Base-by-base conservation (phyloP, 2,797 vertebrate genomes). In the Hydrophis major region DNA sequence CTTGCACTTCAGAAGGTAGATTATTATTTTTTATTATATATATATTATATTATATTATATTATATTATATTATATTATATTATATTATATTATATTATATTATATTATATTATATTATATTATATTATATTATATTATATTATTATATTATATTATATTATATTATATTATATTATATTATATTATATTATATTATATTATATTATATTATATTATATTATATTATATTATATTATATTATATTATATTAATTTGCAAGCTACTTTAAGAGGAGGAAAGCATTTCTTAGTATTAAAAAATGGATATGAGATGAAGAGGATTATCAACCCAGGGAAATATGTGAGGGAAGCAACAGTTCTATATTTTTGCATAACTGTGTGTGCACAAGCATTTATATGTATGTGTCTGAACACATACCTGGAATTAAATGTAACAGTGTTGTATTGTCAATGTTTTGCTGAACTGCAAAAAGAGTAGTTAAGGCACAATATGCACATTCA, bases 391-490 rank as follows among this genome's bases (percentile, higher is more conserved):
- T 57, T 92, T 63, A 47, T 95, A 86, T 56, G 86, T 92, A 50
- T 91, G 28, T 69, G 12, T 53, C 25, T 53, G 56, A 27, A 3
- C 4, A 7, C 47, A 89, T 94, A 93, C 60, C 91, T 96, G 74
- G 94, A 95, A 95, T 96, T 95, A 96, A 96, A 95, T 95, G 56
- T 74, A 25, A 86, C 95, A 90, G 90, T 87, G 94, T 59, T 89
- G 59, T 87, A 60, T 95, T 91, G 93, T 91, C 95, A 95, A 92
- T 92, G 83, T 95, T 95, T 66, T 69, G 27, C 91, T 92, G 95
- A 96, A 95, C 94, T 92, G 89, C 90, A 92, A 95, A 93, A 95
- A 95, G 12, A 93, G 22, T 28, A 91, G 93, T 95, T 69, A 94
- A 90, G 47, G 92, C 32, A 92, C 93, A 96, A 94, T 94, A 93